Base-by-base conservation (phyloP, 2,888 invertebrate genomes). In the Trissoscelio sp. region DNA sequence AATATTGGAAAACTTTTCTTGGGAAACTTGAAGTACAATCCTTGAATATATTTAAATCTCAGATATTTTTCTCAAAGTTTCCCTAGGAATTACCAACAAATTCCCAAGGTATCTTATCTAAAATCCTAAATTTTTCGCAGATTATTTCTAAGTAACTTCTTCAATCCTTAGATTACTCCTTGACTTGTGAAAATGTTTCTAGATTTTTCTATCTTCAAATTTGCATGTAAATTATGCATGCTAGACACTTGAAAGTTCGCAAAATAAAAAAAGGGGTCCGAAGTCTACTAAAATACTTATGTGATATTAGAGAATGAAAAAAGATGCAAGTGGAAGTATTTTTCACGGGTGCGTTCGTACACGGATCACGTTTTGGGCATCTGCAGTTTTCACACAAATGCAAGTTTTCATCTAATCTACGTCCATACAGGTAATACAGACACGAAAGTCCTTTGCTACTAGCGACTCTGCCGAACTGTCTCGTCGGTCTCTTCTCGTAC, bases 361-460 rank as follows among this genome's bases (percentile, higher is more conserved):
- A 70, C 86, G 72, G 69, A 55, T 81, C 87, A 87, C 87, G 87
- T 86, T 83, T 82, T 64, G 70, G 73, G 83, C 81, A 85, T 86
- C 84, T 83, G 66, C 78, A 84, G 83, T n/a, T 85, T 83, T 82
- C 84, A 85, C 78, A 72, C 78, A 66, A 72, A 72, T 64, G 69
- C 42, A 70, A 78, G 78, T 78, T 78, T 78, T 78, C 70, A 72
- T 72, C 64, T 72, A 78, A 78, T 78, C 78, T 78, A 66, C 73
- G 62, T 79, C 51, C 67, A 60, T 67, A 60, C 79, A 73, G 66
- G 66, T 66, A 64, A 66, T 64, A 79, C 66, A 66, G 72, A 67
- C 31, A 42, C 64, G 72, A 64, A 66, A 73, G 72, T 72, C 58
- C 66, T 66, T 64, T 53, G 66, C 70, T 51, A 44, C 64, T 57